These are phyloP conservation scores for Xyrauchen texanus DNA, from an alignment of 2,113 vertebrate species.

Conservation along the genomic window DNA sequence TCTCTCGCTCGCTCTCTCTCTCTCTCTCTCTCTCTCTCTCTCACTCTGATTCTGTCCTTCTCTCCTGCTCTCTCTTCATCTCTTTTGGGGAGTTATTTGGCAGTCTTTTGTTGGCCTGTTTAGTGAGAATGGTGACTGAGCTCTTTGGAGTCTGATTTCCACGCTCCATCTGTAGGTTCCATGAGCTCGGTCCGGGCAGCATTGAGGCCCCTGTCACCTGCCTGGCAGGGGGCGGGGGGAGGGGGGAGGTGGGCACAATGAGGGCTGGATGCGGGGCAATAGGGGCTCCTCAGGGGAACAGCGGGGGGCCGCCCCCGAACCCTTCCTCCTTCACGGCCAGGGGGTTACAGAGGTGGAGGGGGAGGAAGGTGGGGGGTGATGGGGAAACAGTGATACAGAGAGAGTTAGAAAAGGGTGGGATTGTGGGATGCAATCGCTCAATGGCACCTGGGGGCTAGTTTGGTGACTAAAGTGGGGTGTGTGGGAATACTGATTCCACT, in stretches of 20 bases:
- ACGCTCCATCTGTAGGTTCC: slow-evolving; percentile 99
- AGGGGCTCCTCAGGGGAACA: slow-evolving; percentile 81
- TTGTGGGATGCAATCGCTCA: neutral
- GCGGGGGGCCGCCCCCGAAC: slow-evolving; percentile 89
- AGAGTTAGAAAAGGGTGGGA: neutral
- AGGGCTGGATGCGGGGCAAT: slow-evolving; percentile 78
- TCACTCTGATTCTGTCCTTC: too few relatives aligned
- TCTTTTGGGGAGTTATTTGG: slow-evolving; percentile 86
- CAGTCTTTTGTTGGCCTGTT: slow-evolving; percentile 90
- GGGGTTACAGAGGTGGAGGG: slow-evolving; percentile 59
- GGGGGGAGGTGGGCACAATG: slow-evolving; percentile 87
- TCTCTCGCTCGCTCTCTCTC: slow-evolving; percentile 29
- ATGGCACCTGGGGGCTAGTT: slow-evolving; percentile 24
- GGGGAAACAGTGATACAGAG: slow-evolving; percentile 6
- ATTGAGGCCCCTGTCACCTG: slow-evolving; percentile 99
- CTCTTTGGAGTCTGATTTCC: slow-evolving; percentile 95
- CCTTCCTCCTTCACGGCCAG: slow-evolving; percentile 75
- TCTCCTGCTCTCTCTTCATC: neutral
- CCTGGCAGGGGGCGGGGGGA: slow-evolving; percentile 83
- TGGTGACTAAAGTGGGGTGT: neutral
- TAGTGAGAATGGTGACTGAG: slow-evolving; percentile 91
- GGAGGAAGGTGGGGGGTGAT: slow-evolving; percentile 40
- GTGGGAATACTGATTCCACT: slow-evolving; percentile 16
- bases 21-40: slow-evolving; percentile 51
- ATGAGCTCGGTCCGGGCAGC: slow-evolving; percentile 91